Evolutionary conservation across 1,140 invertebrate species (phyloP), one percentile per base, ranked within the genome.

Genomic region (Scaptomyza montana): DNA sequence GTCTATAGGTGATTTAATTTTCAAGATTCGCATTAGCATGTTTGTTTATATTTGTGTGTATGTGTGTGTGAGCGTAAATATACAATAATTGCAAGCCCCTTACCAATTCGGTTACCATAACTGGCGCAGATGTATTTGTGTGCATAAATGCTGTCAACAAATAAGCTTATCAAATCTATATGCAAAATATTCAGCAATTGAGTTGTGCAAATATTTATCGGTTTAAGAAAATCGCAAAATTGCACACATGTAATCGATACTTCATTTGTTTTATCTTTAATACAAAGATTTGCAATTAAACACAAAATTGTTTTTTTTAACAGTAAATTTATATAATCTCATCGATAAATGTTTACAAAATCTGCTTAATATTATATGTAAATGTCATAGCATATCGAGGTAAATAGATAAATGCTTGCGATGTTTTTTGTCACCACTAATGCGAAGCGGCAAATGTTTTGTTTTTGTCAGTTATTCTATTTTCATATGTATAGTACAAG

Each of bases 391-490:
- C 2, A 4, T 25, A 25, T 25, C 21, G 21, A 25, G 16, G 16
- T 25, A 25, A 25, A 33, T 6, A 33, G 30, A 0, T 33, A 6
- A 5, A 7, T 33, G 30, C 30, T 33, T 33, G 30, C 30, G 7
- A 33, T 6, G 7, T 6, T 33, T 6, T 8, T 28, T 39, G 3
- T 49, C 67, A 70, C 43, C 60, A 33, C 67, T 41, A 39, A 61
- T 49, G 25, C 36, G 13, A 8, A 49, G 46, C 68, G 67, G 72
- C 54, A 71, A 71, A 56, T 64, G 30, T 62, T 79, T 80, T 76
- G 33, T 55, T 77, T 75, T 77, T 80, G 53, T 67, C 68, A 61
- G 43, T 57, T 70, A 56, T 63, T 66, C n/a, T 13, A 43, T 43
- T 54, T 78, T 6, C 21, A 25, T 46, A 49, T 73, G 56, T 59